Base-by-base conservation (phyloP, 2,113 vertebrate genomes). In the Macrotus californicus region DNA sequence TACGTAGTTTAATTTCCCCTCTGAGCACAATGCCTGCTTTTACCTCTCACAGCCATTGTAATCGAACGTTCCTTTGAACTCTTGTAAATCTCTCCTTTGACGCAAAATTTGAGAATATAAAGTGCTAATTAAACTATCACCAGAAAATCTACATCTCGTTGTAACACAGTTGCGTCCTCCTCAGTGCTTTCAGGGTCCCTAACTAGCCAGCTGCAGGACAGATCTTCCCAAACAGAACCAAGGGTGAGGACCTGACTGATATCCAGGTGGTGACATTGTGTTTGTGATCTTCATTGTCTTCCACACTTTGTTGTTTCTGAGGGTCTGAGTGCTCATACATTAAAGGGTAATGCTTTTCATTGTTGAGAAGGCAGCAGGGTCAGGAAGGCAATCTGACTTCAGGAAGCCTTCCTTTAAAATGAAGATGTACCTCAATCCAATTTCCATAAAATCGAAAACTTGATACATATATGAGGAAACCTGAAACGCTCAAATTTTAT, bases 61-160 rank as follows among this genome's bases (percentile, higher is more conserved):
- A 69, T 54, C 73, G 94, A 72, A 69, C 1, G 24, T 83, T 69
- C 19, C 70, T 81, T 81, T 92, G 67, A 88, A 59, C 9, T 31
- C 26, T 76, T n/a, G 77, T 90, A 96, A 94, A 92, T 67, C 24
- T 92, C 50, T 81, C 41, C 67, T 70, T 70, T 77, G 90, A 70
- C 76, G 31, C 79, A 73, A 92, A 72, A 84, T 48, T 52, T 88
- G 31, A 84, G 77, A 83, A 41, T 94, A 59, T 50, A 67, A 36
- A 43, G 15, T 46, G 84, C n/a, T 90, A 79, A 85, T 70, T 85
- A 64, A 94, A 82, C 59, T 61, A 92, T 12, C 76, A 82, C 12
- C 67, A 85, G 41, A 59, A 92, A 82, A 41, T 41, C 48, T 59
- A 79, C 66, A 83, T 86, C 61, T 75, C 29, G 16, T 8, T 39